phyloP scores from a whole-genome alignment of 2,113 vertebrate genomes.

The Myodes glareolus region DNA sequence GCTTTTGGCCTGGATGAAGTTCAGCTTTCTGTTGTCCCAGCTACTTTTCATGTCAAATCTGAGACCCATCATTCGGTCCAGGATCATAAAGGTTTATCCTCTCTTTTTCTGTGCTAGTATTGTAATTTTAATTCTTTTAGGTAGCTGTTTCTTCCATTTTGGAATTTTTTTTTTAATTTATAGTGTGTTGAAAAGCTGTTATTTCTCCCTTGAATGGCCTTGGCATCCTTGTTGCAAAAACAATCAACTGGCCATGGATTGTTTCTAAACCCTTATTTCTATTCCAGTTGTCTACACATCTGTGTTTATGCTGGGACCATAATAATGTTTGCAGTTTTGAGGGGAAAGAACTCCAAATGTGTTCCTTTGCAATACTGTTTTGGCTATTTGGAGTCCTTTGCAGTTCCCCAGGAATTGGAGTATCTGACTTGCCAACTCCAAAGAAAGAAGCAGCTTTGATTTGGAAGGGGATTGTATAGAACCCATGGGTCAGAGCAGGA shows the following conservation, averaged over 20 bases:
- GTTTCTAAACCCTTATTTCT: not conserved
- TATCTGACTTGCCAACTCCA: not conserved
- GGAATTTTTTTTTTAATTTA: not conserved
- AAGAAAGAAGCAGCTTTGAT: not conserved
- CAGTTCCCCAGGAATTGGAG: not conserved
- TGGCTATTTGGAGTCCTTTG: not conserved
- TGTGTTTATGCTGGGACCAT: not conserved
- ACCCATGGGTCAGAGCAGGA: not conserved
- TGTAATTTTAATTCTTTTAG: not conserved
- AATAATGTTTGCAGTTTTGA: slow-evolving; percentile 17
- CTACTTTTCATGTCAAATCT: not conserved
- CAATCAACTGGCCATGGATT: not conserved
- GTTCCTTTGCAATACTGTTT: not conserved
- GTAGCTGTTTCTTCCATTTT: not conserved
- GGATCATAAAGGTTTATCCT: not conserved
- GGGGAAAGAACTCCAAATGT: not conserved
- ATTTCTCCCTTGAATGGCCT: not conserved
- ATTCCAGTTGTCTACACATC: not conserved
- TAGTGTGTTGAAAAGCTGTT: not conserved
- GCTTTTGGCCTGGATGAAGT: not conserved
- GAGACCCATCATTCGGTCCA: not conserved
- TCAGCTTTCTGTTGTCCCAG: not conserved
- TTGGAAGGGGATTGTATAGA: not conserved
- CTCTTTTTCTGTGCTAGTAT: not conserved
- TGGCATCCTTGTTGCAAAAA: slow-evolving; percentile 19